These are phyloP conservation scores for Coturnix japonica DNA, from an alignment of 2,113 vertebrate genomes.

Conservation along the genomic window DNA sequence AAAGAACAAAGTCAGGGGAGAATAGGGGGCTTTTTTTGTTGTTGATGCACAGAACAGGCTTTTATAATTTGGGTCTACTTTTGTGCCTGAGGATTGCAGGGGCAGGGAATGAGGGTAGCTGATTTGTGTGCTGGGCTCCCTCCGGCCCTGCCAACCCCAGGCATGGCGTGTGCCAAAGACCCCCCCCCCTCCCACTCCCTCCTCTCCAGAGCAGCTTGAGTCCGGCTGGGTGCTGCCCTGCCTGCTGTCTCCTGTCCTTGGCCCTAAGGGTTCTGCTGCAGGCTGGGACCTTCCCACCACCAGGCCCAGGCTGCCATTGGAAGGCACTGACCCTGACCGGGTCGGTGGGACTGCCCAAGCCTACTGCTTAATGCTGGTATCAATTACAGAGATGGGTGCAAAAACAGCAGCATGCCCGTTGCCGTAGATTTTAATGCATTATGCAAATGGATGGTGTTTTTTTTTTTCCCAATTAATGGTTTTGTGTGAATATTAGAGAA, in stretches of 20 bases:
- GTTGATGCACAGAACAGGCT: slow-evolving; percentile 77
- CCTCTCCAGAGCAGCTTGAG: background rate
- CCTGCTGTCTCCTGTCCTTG: background rate
- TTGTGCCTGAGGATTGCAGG: slow-evolving; percentile 57
- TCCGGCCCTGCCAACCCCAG: background rate
- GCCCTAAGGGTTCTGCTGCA: background rate
- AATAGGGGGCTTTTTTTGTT: slow-evolving; percentile 74
- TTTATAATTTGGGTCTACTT: slow-evolving; percentile 72
- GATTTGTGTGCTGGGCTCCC: background rate
- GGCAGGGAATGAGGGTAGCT: slow-evolving; percentile 29
- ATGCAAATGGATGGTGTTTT: background rate
- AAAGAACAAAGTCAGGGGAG: slow-evolving; percentile 89
- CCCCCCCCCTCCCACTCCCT: background rate
- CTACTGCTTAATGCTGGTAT: background rate
- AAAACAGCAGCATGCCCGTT: background rate
- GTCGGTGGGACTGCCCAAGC: background rate
- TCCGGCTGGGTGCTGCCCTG: background rate
- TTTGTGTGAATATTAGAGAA: background rate
- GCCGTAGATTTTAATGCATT: background rate
- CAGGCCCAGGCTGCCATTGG: background rate
- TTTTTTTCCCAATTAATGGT: background rate
- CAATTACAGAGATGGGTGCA: background rate
- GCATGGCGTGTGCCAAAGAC: slow-evolving; percentile 49
- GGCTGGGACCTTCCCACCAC: background rate
- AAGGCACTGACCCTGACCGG: background rate